These are phyloP conservation scores for Urophycis tenuis DNA, from an alignment of 2,797 vertebrate genomes.

Conservation along the genomic window DNA sequence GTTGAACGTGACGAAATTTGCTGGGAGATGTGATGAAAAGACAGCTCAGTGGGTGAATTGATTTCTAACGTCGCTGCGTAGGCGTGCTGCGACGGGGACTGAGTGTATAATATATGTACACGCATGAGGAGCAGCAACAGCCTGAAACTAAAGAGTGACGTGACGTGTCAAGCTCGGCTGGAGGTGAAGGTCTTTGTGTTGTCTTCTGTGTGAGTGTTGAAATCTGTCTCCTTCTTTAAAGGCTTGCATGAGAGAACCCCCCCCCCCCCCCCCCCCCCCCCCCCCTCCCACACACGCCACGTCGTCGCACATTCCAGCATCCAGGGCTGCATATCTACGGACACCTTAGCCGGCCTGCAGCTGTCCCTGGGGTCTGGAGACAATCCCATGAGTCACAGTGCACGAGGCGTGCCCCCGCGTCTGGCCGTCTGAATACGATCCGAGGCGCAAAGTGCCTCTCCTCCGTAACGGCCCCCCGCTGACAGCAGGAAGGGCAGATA, in stretches of 20 bases:
- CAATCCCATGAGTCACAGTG: conserved; percentile 37
- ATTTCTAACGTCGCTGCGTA: background rate
- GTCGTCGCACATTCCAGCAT: conserved; percentile 25
- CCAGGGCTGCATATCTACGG: conserved; percentile 2
- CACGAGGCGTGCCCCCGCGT: conserved; percentile 15
- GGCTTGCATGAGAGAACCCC: background rate
- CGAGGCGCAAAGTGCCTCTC: conserved; percentile 11
- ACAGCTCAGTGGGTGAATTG: background rate
- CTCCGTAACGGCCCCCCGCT: conserved; percentile 12
- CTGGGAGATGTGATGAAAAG: background rate
- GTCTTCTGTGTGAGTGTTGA: background rate
- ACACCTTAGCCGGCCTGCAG: conserved; percentile 36
- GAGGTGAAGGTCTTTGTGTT: background rate
- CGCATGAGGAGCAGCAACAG: background rate
- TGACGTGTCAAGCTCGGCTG: background rate
- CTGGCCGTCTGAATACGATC: background rate
- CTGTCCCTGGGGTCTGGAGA: conserved; percentile 37
- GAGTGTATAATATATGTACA: no score
- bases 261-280: background rate
- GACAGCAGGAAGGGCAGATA: conserved; percentile 6
- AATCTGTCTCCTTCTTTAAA: background rate
- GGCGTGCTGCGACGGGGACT: background rate
- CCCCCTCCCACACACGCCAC: background rate
- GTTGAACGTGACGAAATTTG: background rate
- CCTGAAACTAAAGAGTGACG: background rate